Conservation (phyloP, 2,888 invertebrate genomes). For the Cerastis rubricosa region DNA sequence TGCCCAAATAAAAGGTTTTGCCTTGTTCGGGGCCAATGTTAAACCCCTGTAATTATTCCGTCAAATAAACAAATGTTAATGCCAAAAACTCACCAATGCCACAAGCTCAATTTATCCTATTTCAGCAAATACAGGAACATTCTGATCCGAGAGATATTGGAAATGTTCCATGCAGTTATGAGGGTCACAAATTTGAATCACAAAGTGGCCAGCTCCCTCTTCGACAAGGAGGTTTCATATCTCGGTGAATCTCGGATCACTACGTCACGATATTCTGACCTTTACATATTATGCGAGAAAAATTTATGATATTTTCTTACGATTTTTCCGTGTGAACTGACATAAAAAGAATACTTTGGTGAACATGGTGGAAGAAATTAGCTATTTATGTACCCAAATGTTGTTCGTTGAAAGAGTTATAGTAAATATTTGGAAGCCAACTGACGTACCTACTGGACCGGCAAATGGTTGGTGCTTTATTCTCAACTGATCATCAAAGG, state of each 20-base stretch:
- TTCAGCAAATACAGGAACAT: conserved; percentile 11
- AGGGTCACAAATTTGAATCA: conserved; percentile 71
- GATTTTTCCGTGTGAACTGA: conserved; percentile 27
- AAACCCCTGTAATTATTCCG: not conserved
- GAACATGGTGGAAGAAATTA: conserved; percentile 10
- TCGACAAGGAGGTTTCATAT: conserved; percentile 29
- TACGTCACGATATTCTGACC: conserved; percentile 28
- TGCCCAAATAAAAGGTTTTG: not conserved
- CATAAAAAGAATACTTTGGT: not conserved
- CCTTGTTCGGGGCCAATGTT: not conserved
- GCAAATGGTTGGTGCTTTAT: not conserved
- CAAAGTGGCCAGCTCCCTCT: conserved; percentile 58
- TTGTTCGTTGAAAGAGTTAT: not conserved
- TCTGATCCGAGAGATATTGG: conserved; percentile 60
- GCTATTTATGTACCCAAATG: conserved; percentile 1
- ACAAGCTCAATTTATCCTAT: conserved; percentile 8
- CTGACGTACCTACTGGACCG: not conserved
- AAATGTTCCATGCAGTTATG: conserved; percentile 67
- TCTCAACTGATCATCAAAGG: not conserved
- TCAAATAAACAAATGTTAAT: not conserved
- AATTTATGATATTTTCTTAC: conserved; percentile 23
- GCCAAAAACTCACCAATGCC: not conserved
- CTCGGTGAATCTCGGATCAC: conserved; percentile 40
- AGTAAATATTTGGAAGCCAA: not conserved
- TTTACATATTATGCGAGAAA: conserved; percentile 22